phyloP scores from a whole-genome alignment of 1,140 invertebrate species.

The Planococcus citri region DNA sequence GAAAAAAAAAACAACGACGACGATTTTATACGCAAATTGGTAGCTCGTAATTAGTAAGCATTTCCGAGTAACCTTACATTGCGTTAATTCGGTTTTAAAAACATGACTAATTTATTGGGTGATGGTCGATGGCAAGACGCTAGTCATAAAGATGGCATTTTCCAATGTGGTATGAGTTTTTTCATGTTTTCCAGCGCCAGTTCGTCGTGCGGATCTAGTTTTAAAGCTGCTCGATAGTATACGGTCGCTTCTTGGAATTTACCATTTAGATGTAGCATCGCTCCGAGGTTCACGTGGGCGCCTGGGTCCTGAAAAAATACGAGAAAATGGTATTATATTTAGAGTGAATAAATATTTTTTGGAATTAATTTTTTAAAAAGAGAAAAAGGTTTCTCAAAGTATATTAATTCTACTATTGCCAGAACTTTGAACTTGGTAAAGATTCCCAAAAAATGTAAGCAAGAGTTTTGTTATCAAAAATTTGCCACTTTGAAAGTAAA shows the following conservation, averaged over 20 bases:
- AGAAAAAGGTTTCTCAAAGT: no score
- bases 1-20: no score
- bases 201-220: conserved; percentile 68
- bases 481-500: no score
- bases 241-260: conserved; percentile 72
- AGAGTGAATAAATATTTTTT: background rate
- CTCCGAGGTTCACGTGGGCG: conserved; percentile 84
- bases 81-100: background rate
- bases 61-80: no score
- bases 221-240: conserved; percentile 67
- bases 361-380: background rate
- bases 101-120: background rate
- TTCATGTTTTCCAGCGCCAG: conserved; percentile 78
- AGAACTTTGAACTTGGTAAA: no score
- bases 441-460: no score
- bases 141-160: background rate
- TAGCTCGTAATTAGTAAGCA: no score
- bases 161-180: conserved; percentile 44
- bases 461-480: no score
- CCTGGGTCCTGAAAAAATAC: conserved; percentile 56
- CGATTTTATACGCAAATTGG: no score
- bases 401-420: no score
- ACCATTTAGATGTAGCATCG: conserved; percentile 82
- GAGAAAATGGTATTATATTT: conserved; percentile 21
- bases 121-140: background rate